phyloP scores from a whole-genome alignment of 2,113 vertebrate genomes.

The Apistogramma diplotaenia region DNA sequence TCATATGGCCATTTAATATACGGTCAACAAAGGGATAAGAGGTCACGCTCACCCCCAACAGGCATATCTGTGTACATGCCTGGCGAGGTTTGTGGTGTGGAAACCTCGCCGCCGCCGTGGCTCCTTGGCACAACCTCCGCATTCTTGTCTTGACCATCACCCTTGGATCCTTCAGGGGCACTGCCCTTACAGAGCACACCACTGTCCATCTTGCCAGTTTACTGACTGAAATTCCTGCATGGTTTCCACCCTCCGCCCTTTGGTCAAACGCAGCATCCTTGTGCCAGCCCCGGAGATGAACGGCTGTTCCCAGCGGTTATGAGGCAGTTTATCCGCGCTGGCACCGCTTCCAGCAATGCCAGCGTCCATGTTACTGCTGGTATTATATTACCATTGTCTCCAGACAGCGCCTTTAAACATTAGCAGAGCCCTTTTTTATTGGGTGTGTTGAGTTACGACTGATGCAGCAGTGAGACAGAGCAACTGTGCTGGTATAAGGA shows the following conservation, averaged over 20 bases:
- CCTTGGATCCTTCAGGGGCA: constrained; percentile 67
- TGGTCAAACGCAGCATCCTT: constrained; percentile 55
- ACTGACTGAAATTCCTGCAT: constrained; percentile 63
- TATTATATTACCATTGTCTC: constrained; percentile 70
- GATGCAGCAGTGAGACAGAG: constrained; percentile 52
- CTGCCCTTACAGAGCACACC: constrained; percentile 54
- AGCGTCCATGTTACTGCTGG: constrained; percentile 49
- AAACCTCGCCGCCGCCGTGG: constrained; percentile 54
- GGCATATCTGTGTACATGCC: constrained; percentile 36
- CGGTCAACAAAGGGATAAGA: constrained; percentile 38
- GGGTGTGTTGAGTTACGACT: constrained; percentile 64
- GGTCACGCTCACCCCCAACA: constrained; percentile 41
- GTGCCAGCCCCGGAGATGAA: constrained; percentile 41
- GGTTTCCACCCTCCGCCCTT: constrained; percentile 61
- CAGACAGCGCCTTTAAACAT: constrained; percentile 65
- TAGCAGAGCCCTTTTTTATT: constrained; percentile 65
- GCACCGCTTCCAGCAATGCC: constrained; percentile 47
- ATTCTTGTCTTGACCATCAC: constrained; percentile 71
- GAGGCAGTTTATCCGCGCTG: constrained; percentile 36
- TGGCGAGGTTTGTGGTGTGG: constrained; percentile 39
- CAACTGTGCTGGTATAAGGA: constrained; percentile 45
- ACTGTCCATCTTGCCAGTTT: constrained; percentile 57
- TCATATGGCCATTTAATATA: constrained; percentile 8
- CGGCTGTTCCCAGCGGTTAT: constrained; percentile 44
- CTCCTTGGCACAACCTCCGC: constrained; percentile 62